These are phyloP conservation scores for Melieria omissa DNA, from an alignment of 2,888 invertebrate genomes.

Conservation along the genomic window DNA sequence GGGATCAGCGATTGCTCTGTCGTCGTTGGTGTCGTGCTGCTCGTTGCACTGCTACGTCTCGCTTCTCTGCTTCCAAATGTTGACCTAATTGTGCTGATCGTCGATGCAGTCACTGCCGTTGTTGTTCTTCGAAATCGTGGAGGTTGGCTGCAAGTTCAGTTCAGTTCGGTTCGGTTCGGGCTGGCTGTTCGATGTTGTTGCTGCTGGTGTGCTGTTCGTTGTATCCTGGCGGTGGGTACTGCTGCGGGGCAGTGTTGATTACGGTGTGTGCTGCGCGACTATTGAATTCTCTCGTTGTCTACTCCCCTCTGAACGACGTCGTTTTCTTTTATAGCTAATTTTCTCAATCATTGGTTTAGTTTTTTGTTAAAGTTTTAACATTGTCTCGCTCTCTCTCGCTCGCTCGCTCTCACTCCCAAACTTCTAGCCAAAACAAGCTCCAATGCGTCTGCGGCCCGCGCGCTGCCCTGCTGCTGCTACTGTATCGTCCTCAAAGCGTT, in stretches of 20 bases:
- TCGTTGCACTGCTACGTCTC: not conserved
- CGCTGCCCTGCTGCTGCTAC: too few species aligned
- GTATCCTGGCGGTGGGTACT: not conserved
- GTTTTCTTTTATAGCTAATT: constrained; percentile 44
- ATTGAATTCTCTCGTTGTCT: constrained; percentile 14
- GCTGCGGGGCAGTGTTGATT: not conserved
- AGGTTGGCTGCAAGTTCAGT: too few species aligned
- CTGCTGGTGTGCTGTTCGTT: not conserved
- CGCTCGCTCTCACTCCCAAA: not conserved
- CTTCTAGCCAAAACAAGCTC: not conserved
- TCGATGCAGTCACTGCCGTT: too few species aligned
- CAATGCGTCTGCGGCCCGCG: not conserved
- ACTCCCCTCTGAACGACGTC: constrained; percentile 43
- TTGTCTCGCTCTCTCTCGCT: constrained; percentile 26
- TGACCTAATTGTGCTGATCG: too few species aligned
- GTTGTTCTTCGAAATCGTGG: too few species aligned
- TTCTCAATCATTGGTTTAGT: constrained; percentile 45
- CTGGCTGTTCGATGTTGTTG: not conserved
- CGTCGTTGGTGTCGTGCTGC: not conserved
- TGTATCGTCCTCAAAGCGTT: too few species aligned
- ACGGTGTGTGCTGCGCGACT: constrained; percentile 1
- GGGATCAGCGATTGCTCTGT: too few species aligned
- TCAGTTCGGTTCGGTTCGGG: not conserved
- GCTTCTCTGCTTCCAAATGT: too few species aligned
- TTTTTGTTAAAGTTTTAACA: constrained; percentile 38